These are phyloP conservation scores for Eonycteris spelaea DNA, from an alignment of 2,113 vertebrate species.

Conservation along the genomic window DNA sequence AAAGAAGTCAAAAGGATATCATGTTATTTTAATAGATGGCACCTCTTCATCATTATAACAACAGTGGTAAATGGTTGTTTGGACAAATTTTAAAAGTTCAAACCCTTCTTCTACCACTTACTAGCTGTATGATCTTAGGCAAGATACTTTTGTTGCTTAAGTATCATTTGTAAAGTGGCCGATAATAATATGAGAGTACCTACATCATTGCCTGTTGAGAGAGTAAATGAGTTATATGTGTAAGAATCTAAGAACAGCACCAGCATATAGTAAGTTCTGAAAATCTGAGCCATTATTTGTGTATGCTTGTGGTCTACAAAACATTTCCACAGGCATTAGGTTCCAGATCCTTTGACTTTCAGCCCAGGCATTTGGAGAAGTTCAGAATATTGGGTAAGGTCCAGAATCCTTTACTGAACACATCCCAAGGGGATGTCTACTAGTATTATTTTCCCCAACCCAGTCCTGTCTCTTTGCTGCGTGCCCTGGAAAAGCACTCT, in stretches of 20 bases:
- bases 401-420: neutral
- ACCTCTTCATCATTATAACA: neutral
- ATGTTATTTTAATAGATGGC: neutral
- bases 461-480: neutral
- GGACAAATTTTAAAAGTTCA: conserved; percentile 14
- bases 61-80: neutral
- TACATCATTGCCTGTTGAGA: neutral
- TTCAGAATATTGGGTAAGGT: neutral
- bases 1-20: neutral
- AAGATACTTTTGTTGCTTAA: neutral
- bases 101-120: neutral
- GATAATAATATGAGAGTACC: neutral
- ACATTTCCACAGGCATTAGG: neutral
- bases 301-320: neutral
- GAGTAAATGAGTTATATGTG: neutral
- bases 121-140: neutral
- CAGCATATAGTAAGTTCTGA: neutral
- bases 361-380: conserved; percentile 13
- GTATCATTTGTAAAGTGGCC: neutral
- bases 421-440: neutral
- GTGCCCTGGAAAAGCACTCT: neutral
- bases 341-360: neutral
- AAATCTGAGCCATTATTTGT: neutral
- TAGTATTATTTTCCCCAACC: neutral
- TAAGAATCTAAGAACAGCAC: neutral